Percentiles rank a stretch among this genome's conserved stretches.
Evolutionary conservation across 23 tunicate genomes (phyloP).

Genomic region (Halocynthia roretzi): DNA sequence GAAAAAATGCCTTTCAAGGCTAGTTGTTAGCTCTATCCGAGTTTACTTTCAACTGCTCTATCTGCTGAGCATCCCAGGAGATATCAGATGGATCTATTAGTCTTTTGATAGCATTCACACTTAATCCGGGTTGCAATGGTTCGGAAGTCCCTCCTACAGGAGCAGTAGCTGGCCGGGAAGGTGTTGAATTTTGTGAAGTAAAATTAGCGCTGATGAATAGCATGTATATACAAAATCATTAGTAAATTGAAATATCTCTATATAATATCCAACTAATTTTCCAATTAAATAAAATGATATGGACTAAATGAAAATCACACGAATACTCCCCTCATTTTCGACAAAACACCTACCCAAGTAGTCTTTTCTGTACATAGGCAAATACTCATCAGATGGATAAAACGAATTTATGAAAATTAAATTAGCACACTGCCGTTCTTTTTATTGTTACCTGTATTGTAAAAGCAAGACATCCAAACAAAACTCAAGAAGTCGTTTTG

Average conservation of each 20-base stretch:
- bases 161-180: slow-evolving; percentile 5
- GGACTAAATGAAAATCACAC: too few species aligned
- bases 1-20: background rate
- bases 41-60: slow-evolving; percentile 42
- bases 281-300: too few species aligned
- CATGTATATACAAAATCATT: too few species aligned
- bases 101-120: slow-evolving; percentile 41
- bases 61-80: slow-evolving; percentile 31
- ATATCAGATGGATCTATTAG: slow-evolving; percentile 18
- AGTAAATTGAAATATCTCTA: too few species aligned
- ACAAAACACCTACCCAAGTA: too few species aligned
- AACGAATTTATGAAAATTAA: too few species aligned
- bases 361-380: too few species aligned
- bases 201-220: too few species aligned
- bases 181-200: background rate
- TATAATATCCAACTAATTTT: too few species aligned
- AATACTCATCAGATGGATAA: too few species aligned
- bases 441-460: slow-evolving; percentile 62
- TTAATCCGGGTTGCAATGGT: slow-evolving; percentile 44
- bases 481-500: slow-evolving; percentile 44
- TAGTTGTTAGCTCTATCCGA: too few species aligned
- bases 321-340: too few species aligned
- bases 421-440: background rate
- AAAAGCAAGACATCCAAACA: slow-evolving; percentile 56
- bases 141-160: slow-evolving; percentile 1